Conservation (phyloP, 2,888 invertebrate species). For the Callosobruchus maculatus region DNA sequence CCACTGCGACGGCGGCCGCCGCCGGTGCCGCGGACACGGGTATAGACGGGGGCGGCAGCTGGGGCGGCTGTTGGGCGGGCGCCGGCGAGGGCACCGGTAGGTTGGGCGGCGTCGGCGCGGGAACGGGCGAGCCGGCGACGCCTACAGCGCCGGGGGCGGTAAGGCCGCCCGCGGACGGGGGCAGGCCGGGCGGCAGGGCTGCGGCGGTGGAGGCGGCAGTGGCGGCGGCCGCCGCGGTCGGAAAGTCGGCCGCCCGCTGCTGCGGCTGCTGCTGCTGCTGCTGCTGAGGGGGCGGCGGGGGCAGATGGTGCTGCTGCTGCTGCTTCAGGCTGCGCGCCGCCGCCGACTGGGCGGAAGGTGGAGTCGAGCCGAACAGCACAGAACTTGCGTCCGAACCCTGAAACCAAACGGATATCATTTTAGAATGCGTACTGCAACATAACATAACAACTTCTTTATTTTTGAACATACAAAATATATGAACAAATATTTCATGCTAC, state of each 20-base stretch:
- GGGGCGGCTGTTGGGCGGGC: conserved; percentile 62
- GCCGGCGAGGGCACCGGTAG: conserved; percentile 68
- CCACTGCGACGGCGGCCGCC: too few species aligned
- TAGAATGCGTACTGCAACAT: too few species aligned
- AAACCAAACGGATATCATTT: conserved; percentile 40
- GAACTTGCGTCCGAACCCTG: conserved; percentile 76
- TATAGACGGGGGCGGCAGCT: conserved; percentile 37
- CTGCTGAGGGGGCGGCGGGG: background rate
- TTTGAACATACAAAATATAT: too few species aligned
- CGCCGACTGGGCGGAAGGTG: conserved; percentile 51
- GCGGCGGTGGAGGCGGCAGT: conserved; percentile 49
- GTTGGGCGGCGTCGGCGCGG: conserved; percentile 61
- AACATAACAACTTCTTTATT: too few species aligned
- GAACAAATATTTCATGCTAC: too few species aligned
- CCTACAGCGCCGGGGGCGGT: conserved; percentile 63
- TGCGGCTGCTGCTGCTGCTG: background rate
- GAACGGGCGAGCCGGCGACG: conserved; percentile 58
- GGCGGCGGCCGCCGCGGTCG: conserved; percentile 53
- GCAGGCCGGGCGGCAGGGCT: conserved; percentile 54
- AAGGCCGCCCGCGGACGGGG: conserved; percentile 39
- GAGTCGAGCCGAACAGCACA: conserved; percentile 52
- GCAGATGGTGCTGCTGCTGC: background rate
- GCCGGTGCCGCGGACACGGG: conserved; percentile 32
- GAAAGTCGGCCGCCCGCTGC: conserved; percentile 60
- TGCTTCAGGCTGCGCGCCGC: background rate